Percentiles rank a stretch among this genome's conserved stretches.
Conservation (phyloP, 1,140 invertebrate species). For the Vollenhovia emeryi region DNA sequence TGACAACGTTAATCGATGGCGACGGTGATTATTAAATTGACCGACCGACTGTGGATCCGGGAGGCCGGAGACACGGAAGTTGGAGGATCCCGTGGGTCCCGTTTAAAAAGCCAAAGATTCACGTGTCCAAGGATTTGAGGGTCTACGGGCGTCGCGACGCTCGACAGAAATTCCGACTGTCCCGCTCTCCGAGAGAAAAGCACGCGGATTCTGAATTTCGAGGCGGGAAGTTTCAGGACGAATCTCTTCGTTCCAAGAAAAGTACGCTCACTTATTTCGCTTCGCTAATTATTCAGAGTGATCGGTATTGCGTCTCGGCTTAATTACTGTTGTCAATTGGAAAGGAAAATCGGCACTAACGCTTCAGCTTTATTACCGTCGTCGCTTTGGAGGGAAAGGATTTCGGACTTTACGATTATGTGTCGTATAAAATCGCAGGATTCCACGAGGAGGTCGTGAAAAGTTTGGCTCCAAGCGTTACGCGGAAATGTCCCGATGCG, state of each 20-base stretch:
- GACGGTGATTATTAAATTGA: not conserved
- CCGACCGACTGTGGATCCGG: not conserved
- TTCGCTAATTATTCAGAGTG: not conserved
- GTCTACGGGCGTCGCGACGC: not conserved
- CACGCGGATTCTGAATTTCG: not conserved
- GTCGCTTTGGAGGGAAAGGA: conserved; percentile 31
- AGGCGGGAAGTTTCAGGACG: not conserved
- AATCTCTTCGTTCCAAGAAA: not conserved
- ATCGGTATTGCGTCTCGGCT: not conserved
- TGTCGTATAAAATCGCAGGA: conserved; percentile 18
- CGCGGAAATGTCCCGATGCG: not conserved
- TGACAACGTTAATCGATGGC: not conserved
- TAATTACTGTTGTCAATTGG: conserved; percentile 26
- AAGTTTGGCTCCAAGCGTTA: conserved; percentile 7
- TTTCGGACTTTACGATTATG: conserved; percentile 27
- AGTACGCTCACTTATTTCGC: not conserved
- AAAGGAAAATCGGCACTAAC: not conserved
- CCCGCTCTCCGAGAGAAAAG: not conserved
- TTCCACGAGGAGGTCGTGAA: not conserved
- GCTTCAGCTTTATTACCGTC: conserved; percentile 23
- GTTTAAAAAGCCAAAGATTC: not conserved
- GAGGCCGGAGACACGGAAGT: not conserved
- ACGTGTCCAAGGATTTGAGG: not conserved
- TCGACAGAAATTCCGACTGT: not conserved
- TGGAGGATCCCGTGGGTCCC: not conserved